phyloP scores from a whole-genome alignment of 2,888 invertebrate genomes.

The Drosophila barbarae region DNA sequence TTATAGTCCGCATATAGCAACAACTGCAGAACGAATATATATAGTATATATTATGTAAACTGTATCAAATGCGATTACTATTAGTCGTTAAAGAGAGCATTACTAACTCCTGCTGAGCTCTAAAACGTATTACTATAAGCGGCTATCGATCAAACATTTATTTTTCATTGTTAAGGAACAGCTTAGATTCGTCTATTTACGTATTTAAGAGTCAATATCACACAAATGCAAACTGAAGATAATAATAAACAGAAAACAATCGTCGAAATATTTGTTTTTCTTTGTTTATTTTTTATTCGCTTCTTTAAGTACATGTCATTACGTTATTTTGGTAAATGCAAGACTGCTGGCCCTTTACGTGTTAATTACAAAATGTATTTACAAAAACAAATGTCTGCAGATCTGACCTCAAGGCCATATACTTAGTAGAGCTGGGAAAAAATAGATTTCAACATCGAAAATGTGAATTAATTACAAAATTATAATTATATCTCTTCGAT shows the following conservation, averaged over 20 bases:
- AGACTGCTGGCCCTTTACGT: constrained; percentile 11
- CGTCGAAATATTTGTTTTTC: constrained; percentile 16
- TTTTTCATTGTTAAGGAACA: constrained; percentile 40
- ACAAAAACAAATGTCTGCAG: constrained; percentile 45
- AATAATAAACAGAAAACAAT: constrained; percentile 21
- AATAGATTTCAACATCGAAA: neutral
- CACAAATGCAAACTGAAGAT: constrained; percentile 16
- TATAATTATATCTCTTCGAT: too few species aligned
- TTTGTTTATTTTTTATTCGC: constrained; percentile 22
- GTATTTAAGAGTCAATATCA: constrained; percentile 34
- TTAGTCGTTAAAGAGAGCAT: constrained; percentile 60
- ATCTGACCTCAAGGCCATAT: neutral
- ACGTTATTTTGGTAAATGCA: constrained; percentile 38
- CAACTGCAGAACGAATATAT: constrained; percentile 40
- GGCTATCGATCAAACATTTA: constrained; percentile 35
- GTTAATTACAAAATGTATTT: constrained; percentile 47
- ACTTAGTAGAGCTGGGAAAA: neutral
- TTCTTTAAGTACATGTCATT: constrained; percentile 50
- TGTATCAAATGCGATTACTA: constrained; percentile 55
- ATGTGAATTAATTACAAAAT: neutral
- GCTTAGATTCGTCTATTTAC: constrained; percentile 30
- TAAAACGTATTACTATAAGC: constrained; percentile 40
- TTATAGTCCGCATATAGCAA: constrained; percentile 52
- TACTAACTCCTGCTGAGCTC: constrained; percentile 66
- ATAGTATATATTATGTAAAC: constrained; percentile 43